These are phyloP conservation scores for Amphilophus citrinellus DNA, from an alignment of 2,113 vertebrate genomes.

Conservation along the genomic window DNA sequence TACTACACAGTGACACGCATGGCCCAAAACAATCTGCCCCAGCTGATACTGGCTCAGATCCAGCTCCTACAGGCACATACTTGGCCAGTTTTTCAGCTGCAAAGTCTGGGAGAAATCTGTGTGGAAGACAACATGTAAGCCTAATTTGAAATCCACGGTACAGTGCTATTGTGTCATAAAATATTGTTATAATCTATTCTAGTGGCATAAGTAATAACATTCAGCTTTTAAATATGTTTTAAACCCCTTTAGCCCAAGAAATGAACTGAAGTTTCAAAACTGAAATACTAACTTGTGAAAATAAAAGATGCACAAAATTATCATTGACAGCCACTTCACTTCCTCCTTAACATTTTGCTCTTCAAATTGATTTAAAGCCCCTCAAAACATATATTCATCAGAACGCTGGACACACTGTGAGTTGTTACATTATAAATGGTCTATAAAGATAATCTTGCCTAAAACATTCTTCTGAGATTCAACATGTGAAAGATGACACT, in stretches of 20 bases:
- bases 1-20: conserved; percentile 50
- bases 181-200: neutral
- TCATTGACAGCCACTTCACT: neutral
- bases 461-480: neutral
- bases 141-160: conserved; percentile 24
- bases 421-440: neutral
- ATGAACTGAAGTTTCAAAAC: neutral
- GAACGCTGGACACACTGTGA: neutral
- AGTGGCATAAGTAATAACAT: neutral
- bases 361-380: neutral
- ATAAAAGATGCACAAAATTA: neutral
- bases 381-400: neutral
- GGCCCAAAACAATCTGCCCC: conserved; percentile 47
- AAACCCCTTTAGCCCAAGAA: neutral
- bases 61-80: conserved; percentile 55
- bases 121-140: conserved; percentile 17
- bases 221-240: neutral
- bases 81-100: conserved; percentile 27
- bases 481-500: neutral
- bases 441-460: neutral
- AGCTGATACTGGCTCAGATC: conserved; percentile 67
- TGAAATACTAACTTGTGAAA: neutral
- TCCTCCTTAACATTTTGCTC: neutral
- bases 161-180: conserved; percentile 9
- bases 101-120: conserved; percentile 48